Evolutionary conservation across 2,888 invertebrate species (phyloP).

Genomic region (Portevinia maculata): DNA sequence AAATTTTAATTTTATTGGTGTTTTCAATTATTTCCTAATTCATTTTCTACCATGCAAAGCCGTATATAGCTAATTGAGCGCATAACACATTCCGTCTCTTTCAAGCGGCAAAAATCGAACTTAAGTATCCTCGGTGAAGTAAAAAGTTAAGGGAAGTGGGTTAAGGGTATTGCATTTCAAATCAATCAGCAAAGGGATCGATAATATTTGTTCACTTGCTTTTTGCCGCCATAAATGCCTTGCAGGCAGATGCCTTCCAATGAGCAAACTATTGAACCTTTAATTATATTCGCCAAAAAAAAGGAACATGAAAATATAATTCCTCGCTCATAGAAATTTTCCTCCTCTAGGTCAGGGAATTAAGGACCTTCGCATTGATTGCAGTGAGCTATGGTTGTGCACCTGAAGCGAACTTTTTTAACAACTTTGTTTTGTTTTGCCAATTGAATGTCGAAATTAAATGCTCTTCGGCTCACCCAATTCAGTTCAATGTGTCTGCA

Average conservation of each 20-base stretch:
- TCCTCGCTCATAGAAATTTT: slow-evolving; percentile 40
- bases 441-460: slow-evolving; percentile 67
- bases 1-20: no score
- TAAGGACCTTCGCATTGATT: slow-evolving; percentile 60
- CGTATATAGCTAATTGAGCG: slow-evolving; percentile 52
- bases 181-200: slow-evolving; percentile 64
- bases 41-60: no score
- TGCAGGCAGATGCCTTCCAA: slow-evolving; percentile 65
- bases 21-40: no score
- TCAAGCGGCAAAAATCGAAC: slow-evolving; percentile 13
- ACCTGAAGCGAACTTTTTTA: slow-evolving; percentile 58
- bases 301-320: slow-evolving; percentile 63
- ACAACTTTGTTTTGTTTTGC: slow-evolving; percentile 60
- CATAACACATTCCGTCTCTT: slow-evolving; percentile 6
- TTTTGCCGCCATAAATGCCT: slow-evolving; percentile 67
- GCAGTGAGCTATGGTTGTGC: slow-evolving; percentile 28
- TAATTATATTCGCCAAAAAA: slow-evolving; percentile 8
- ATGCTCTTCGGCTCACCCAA: slow-evolving; percentile 41
- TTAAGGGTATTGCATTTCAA: slow-evolving; percentile 54
- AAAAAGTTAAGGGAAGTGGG: slow-evolving; percentile 62
- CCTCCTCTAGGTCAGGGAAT: slow-evolving; percentile 66
- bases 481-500: slow-evolving; percentile 10
- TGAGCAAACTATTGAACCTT: slow-evolving; percentile 39
- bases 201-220: slow-evolving; percentile 51
- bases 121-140: slow-evolving; percentile 17